A percentile compares a stretch with the other conserved stretches of the same genome.
phyloP scores from a whole-genome alignment of 2,113 vertebrate species.

The Pimephales promelas region DNA sequence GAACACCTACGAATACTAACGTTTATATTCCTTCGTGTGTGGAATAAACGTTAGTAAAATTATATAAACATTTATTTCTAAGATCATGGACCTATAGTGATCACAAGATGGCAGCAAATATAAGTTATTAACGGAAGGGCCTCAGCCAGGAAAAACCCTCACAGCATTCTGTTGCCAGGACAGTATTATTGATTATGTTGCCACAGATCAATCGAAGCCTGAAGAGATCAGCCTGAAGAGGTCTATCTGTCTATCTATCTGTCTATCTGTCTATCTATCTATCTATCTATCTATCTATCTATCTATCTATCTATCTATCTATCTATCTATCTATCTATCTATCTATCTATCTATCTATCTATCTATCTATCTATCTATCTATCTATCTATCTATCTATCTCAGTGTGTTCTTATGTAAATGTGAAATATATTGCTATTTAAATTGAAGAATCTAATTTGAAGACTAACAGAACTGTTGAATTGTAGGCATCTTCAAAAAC shows the following conservation, averaged over 20 bases:
- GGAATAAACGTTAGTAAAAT: no score
- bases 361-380: background rate
- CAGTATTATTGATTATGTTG: constrained; percentile 23
- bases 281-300: background rate
- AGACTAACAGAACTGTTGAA: background rate
- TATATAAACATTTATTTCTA: no score
- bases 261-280: background rate
- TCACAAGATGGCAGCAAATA: constrained; percentile 8
- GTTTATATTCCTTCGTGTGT: no score
- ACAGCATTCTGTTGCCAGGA: background rate
- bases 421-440: background rate
- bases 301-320: background rate
- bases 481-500: background rate
- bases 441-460: background rate
- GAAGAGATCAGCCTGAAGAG: constrained; percentile 19
- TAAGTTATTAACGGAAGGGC: background rate
- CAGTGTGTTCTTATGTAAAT: background rate
- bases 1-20: no score
- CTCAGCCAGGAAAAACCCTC: background rate
- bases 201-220: constrained; percentile 26
- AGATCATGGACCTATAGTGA: background rate
- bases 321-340: background rate
- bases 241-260: background rate
- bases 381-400: background rate
- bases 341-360: background rate